Evolutionary conservation across 2,888 invertebrate genomes (phyloP).

Genomic region (Euzophera pinguis): DNA sequence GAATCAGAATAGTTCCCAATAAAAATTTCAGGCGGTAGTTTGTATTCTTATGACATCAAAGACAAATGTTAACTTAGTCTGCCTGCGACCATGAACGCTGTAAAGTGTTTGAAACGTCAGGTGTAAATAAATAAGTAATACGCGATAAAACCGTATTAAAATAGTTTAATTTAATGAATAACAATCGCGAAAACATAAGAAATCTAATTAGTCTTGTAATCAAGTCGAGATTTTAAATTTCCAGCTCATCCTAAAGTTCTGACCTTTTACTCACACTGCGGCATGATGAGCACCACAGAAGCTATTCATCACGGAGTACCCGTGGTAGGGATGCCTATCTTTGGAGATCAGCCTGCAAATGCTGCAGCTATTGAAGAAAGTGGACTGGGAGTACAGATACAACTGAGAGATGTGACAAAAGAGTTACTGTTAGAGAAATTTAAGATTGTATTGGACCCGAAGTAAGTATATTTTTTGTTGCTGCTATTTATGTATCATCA

Average conservation of each 20-base stretch:
- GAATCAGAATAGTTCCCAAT: too few species aligned
- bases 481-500: background rate
- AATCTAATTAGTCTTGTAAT: background rate
- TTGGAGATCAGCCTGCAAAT: constrained; percentile 80
- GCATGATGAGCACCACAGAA: constrained; percentile 78
- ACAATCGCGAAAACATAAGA: too few species aligned
- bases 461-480: constrained; percentile 49
- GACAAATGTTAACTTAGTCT: too few species aligned
- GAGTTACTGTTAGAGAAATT: constrained; percentile 67
- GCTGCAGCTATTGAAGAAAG: constrained; percentile 73
- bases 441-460: constrained; percentile 65
- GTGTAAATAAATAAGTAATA: too few species aligned
- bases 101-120: too few species aligned
- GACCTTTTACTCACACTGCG: constrained; percentile 80
- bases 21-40: too few species aligned
- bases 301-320: constrained; percentile 80
- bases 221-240: constrained; percentile 15
- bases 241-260: constrained; percentile 46
- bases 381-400: constrained; percentile 68
- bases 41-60: too few species aligned
- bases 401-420: constrained; percentile 66
- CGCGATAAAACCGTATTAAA: too few species aligned
- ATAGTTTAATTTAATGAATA: too few species aligned
- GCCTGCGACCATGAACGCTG: too few species aligned
- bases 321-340: constrained; percentile 79